Evolutionary conservation across 2,113 vertebrate genomes (phyloP).

Genomic region (Bufo gargarizans): DNA sequence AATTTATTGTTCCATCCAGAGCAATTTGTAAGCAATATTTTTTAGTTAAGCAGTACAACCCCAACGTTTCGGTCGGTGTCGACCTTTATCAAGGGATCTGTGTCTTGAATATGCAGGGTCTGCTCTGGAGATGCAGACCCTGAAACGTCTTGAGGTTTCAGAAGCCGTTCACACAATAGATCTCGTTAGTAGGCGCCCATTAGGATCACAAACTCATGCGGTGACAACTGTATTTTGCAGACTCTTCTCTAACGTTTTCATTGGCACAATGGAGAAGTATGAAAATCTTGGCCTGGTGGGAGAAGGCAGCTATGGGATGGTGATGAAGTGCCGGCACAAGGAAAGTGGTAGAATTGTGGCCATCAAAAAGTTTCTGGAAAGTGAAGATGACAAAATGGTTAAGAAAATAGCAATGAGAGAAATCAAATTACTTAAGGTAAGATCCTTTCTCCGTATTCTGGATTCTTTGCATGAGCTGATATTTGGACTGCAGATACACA

Average conservation of each 20-base stretch:
- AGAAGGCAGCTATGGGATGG: constrained; percentile 85
- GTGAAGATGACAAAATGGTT: constrained; percentile 82
- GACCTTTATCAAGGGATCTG: no score
- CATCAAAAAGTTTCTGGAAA: constrained; percentile 88
- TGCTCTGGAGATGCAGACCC: no score
- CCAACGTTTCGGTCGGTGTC: no score
- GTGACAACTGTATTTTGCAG: constrained; percentile 45
- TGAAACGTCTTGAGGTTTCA: background rate
- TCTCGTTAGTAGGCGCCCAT: background rate
- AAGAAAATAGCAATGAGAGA: constrained; percentile 82
- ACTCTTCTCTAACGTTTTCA: constrained; percentile 52
- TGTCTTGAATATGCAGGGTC: no score
- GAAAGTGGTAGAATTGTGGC: constrained; percentile 83
- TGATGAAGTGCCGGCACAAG: constrained; percentile 83
- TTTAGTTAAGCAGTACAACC: no score
- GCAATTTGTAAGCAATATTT: no score
- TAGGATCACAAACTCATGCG: background rate
- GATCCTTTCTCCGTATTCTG: background rate
- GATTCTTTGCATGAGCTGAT: background rate
- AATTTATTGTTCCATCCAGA: no score
- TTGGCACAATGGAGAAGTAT: constrained; percentile 77
- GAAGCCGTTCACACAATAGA: background rate
- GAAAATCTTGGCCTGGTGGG: constrained; percentile 83
- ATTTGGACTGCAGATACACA: background rate
- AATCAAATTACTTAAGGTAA: constrained; percentile 75